Percentiles rank a stretch among this genome's conserved stretches.
phyloP scores from a whole-genome alignment of 2,888 invertebrate species.

The Cyaniris semiargus region DNA sequence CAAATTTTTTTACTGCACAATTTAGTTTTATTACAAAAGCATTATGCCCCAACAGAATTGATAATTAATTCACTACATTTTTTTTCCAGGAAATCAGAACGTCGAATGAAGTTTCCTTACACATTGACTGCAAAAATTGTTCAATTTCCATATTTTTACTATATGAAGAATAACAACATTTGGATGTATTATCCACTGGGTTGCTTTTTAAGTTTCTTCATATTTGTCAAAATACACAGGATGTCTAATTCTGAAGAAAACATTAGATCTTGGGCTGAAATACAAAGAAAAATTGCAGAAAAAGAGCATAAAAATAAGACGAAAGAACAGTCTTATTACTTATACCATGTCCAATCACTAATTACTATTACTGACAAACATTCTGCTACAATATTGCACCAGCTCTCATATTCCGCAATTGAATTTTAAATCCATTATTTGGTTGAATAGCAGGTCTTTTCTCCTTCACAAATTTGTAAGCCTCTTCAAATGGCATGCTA shows the following conservation, averaged over 20 bases:
- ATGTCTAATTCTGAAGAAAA: constrained; percentile 76
- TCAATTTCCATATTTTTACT: constrained; percentile 89
- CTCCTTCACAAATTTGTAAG: constrained; percentile 84
- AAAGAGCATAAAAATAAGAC: constrained; percentile 49
- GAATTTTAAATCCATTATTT: constrained; percentile 89
- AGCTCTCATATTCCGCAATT: constrained; percentile 73
- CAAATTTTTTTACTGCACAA: too few species aligned
- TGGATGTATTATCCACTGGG: constrained; percentile 85
- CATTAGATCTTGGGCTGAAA: constrained; percentile 62
- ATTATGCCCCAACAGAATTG: background rate
- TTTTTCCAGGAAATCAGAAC: constrained; percentile 71
- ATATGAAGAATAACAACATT: constrained; percentile 86
- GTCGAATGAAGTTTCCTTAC: constrained; percentile 93
- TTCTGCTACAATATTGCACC: constrained; percentile 43
- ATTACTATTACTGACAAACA: background rate
- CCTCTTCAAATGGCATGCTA: constrained; percentile 81
- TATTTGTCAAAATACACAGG: constrained; percentile 85
- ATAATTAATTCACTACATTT: background rate
- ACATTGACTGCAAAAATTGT: constrained; percentile 88
- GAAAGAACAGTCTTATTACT: background rate
- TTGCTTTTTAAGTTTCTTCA: constrained; percentile 76
- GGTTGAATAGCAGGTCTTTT: constrained; percentile 87
- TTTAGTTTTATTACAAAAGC: too few species aligned
- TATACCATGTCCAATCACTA: background rate
- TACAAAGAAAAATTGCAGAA: constrained; percentile 61